These are phyloP conservation scores for Ophion costatus DNA, from an alignment of 2,888 invertebrate species.

Conservation along the genomic window DNA sequence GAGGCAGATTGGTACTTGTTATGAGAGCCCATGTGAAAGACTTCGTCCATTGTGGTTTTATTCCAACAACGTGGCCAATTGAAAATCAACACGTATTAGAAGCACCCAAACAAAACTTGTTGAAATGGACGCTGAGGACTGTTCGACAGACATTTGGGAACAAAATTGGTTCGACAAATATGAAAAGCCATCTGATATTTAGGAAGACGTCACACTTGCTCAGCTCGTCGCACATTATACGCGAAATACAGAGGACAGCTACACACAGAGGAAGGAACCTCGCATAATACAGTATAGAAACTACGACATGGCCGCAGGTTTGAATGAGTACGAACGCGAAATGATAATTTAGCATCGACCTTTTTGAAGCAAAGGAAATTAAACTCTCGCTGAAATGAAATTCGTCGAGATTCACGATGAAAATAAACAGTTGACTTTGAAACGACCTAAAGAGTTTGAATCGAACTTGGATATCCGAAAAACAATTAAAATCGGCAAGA, in stretches of 20 bases:
- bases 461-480: constrained; percentile 73
- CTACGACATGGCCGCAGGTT: constrained; percentile 77
- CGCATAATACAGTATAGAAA: constrained; percentile 78
- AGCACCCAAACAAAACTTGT: constrained; percentile 76
- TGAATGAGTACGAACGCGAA: constrained; percentile 73
- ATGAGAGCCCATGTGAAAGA: constrained; percentile 80
- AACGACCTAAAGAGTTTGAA: constrained; percentile 75
- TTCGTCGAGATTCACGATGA: constrained; percentile 76
- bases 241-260: neutral
- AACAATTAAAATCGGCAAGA: constrained; percentile 65
- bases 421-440: constrained; percentile 73
- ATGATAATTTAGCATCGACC: constrained; percentile 75
- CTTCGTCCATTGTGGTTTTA: constrained; percentile 72
- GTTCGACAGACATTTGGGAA: constrained; percentile 77
- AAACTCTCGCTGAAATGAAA: constrained; percentile 76
- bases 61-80: constrained; percentile 72
- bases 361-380: constrained; percentile 78
- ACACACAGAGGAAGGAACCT: neutral
- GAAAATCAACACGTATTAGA: constrained; percentile 77
- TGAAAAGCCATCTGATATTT: constrained; percentile 77
- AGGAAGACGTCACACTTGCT: constrained; percentile 74
- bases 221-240: constrained; percentile 78
- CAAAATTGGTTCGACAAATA: constrained; percentile 81
- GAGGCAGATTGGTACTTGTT: constrained; percentile 82
- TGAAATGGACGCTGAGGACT: constrained; percentile 23